Percentiles rank a stretch among this genome's conserved stretches.
Evolutionary conservation across 2,113 vertebrate genomes (phyloP).

Genomic region (Puma concolor): DNA sequence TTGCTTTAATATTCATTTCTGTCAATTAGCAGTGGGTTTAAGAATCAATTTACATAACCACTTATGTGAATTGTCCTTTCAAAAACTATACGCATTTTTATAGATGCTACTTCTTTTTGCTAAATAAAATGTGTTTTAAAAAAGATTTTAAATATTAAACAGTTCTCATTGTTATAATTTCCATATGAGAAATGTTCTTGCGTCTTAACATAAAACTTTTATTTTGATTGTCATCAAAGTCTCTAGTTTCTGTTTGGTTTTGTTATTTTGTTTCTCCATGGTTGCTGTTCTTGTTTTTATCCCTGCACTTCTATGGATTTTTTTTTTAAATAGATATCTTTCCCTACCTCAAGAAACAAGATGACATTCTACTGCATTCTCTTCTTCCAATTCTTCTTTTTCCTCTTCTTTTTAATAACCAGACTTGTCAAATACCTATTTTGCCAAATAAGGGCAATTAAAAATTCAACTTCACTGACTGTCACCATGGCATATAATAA

Average conservation of each 20-base stretch:
- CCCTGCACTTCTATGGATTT: neutral
- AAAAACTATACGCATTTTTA: neutral
- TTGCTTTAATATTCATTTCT: constrained; percentile 17
- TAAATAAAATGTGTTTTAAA: neutral
- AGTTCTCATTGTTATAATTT: neutral
- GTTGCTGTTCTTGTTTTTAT: neutral
- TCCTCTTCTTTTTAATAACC: neutral
- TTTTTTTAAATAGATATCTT: neutral
- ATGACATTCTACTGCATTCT: neutral
- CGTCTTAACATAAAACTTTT: neutral
- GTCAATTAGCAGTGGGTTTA: neutral
- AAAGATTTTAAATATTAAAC: constrained; percentile 21
- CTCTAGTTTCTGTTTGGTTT: neutral
- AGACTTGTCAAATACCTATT: neutral
- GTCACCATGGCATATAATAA: constrained; percentile 14
- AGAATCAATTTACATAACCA: neutral
- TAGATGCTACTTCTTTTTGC: neutral
- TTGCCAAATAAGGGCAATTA: constrained; percentile 24
- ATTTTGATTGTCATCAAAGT: neutral
- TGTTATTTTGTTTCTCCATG: neutral
- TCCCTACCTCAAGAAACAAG: neutral
- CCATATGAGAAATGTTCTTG: neutral
- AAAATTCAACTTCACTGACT: constrained; percentile 43
- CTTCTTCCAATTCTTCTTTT: neutral
- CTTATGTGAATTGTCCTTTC: neutral